Evolutionary conservation across 23 tunicate genomes (phyloP), one percentile per base, ranked within the genome.

Genomic region (Trididemnum nubilum): DNA sequence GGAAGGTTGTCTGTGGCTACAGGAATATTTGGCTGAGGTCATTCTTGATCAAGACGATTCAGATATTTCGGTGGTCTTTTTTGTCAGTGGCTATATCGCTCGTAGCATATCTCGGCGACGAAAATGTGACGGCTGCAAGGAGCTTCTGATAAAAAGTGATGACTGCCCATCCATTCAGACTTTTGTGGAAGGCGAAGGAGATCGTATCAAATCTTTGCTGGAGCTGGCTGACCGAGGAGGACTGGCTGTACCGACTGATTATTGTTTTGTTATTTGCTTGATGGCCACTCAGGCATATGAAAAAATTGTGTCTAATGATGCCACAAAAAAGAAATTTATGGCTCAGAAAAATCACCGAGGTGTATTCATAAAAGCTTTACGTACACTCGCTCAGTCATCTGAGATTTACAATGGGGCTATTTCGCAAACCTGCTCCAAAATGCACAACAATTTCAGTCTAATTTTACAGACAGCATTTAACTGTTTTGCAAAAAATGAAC

Each of bases 401-500:
- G 67, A 61, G 29, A 3, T n/a, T 24, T 24, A 21, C 29, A 12
- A 23, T 21, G 67, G 28, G 4, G 67, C 26, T 26, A 61, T 21
- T 3, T 61, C 26, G 5, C 67, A 21, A 21, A 21, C 26, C 5
- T 61, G 67, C 67, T 22, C 28, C 3, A 22, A 67, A 30, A 67
- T 67, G 74, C 80, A 74, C 23, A 29, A 24, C 23, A 74, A 74
- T 29, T 74, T 74, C 28, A 23, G 28, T 2, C 9, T 51, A 25
- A 38, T 74, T 51, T 27, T 51, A n/a, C 80, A 74, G 28, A 74
- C 80, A 74, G 80, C 80, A 7, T 74, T 74, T 27, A 74, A 74
- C 34, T 74, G 80, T 29, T 74, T 74, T 74, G 80, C 80, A 27
- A 74, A 74, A 51, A 74, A 74, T 18, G 80, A 74, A 38, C 67